Evolutionary conservation across 2,797 vertebrate species (phyloP), one percentile per base, ranked within the genome.

Genomic region (Oryzias dopingdopingensis): DNA sequence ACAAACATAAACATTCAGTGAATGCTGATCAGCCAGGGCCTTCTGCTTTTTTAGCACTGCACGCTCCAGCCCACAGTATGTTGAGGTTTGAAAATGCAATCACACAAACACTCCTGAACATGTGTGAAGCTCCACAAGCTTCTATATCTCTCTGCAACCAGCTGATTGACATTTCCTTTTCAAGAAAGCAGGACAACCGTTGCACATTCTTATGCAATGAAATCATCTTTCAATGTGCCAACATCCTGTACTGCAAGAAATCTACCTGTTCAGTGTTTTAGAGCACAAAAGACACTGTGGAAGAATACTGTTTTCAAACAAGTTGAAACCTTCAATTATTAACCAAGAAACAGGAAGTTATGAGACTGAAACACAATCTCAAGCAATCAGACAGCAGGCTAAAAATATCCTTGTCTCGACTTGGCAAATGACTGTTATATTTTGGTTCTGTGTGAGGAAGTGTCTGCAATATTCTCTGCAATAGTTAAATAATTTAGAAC

Each of bases 331-430:
- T 60, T 53, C 55, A 58, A 66, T 60, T 58, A 60, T 53, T 69
- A 58, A 71, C 65, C 42, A 49, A 74, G 59, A 80, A 56, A 13
- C 72, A 77, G 76, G 82, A 81, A 74, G 79, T 65, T 41, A 14
- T 52, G 53, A 68, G 29, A 49, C 23, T 49, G 46, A 66, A 67
- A 80, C 67, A 45, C 3, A 58, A 79, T 24, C 76, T 72, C 17
- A 15, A 47, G 59, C 66, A 44, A 60, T 77, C 55, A 54, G 65
- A 57, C 70, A 26, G 58, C 37, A 49, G 1, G 41, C 62, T 76
- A 76, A 79, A 85, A 81, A 85, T 81, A 86, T 65, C 55, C 8
- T 4, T 0, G 52, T 16, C 58, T 43, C 7, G 8, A 62, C 45
- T 18, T n/a, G 61, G 70, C 66, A 71, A 74, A 71, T 55, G 32